Evolutionary conservation across 2,113 vertebrate species (phyloP).

Genomic region (Riparia riparia): DNA sequence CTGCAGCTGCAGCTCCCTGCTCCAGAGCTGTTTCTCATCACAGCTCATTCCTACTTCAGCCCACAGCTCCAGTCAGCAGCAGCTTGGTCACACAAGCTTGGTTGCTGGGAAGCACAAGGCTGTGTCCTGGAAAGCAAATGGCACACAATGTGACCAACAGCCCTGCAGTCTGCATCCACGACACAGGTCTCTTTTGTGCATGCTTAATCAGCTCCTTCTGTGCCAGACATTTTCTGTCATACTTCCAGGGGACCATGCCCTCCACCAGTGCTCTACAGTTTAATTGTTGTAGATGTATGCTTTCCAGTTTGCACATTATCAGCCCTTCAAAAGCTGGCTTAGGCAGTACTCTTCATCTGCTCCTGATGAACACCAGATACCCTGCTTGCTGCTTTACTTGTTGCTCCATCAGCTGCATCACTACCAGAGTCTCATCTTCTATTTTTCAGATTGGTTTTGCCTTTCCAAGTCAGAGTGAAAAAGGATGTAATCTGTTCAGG

Average conservation of each 20-base stretch:
- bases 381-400: not conserved
- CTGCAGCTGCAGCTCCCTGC: not conserved
- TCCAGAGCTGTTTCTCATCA: constrained; percentile 8
- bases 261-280: not conserved
- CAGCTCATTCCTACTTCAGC: not conserved
- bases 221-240: fast-evolving
- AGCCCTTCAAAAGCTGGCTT: not conserved
- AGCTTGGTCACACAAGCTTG: not conserved
- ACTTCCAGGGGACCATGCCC: not conserved
- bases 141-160: not conserved
- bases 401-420: not conserved
- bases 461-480: not conserved
- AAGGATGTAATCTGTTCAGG: not conserved
- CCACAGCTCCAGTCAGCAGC: fast-evolving
- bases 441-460: not conserved
- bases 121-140: not conserved
- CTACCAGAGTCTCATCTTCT: not conserved
- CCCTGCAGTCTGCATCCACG: constrained; percentile 9
- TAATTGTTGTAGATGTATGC: not conserved
- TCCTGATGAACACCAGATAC: not conserved
- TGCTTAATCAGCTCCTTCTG: constrained; percentile 16
- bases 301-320: not conserved
- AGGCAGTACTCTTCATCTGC: not conserved
- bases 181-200: constrained; percentile 25
- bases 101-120: not conserved